phyloP scores from a whole-genome alignment of 2,797 vertebrate species.

The Pempheris klunzingeri region DNA sequence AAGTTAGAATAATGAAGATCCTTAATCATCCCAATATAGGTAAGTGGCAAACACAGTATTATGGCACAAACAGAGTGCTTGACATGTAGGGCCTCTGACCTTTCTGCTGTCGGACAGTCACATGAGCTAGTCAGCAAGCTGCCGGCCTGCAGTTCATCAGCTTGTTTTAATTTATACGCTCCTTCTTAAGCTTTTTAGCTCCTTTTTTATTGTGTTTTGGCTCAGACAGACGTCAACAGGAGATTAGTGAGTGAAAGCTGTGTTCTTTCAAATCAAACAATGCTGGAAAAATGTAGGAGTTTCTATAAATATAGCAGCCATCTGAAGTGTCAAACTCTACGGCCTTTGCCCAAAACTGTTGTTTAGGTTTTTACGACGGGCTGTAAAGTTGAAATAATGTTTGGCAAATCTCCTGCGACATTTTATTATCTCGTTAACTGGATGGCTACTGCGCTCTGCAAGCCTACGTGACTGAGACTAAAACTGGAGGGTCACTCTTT shows the following conservation, averaged over 20 bases:
- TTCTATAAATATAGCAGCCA: not conserved
- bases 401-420: not conserved
- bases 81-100: constrained; percentile 17
- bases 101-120: constrained; percentile 4
- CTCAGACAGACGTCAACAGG: not conserved
- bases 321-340: not conserved
- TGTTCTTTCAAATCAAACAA: not conserved
- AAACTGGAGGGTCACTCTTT: not conserved
- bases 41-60: constrained; percentile 72
- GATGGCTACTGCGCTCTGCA: not conserved
- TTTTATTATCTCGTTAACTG: not conserved
- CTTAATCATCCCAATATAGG: constrained; percentile 99
- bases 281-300: not conserved
- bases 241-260: not conserved
- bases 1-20: constrained; percentile 99
- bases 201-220: not conserved
- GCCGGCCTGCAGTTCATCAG: not conserved
- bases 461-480: not conserved
- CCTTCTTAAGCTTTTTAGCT: not conserved
- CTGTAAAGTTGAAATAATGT: not conserved
- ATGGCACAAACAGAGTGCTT: not conserved
- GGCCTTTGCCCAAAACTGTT: not conserved
- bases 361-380: not conserved
- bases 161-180: not conserved
- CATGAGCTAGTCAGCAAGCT: not conserved